Conservation (phyloP, 1,140 invertebrate genomes). For the Bombus vancouverensis region DNA sequence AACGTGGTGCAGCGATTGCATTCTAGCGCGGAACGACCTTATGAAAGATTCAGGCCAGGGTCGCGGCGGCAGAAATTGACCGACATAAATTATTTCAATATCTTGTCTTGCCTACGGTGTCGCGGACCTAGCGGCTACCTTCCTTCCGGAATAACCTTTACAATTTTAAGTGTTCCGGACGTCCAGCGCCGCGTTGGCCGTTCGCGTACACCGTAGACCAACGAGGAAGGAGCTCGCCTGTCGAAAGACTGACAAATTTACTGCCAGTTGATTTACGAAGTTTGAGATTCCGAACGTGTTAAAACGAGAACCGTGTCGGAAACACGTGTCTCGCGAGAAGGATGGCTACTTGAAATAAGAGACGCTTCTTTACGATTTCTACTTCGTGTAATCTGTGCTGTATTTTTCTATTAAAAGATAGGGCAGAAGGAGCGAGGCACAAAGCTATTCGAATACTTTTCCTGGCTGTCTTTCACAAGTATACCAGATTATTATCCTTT, state of each 20-base stretch:
- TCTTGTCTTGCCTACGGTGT: constrained; percentile 33
- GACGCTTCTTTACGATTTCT: too few relatives aligned
- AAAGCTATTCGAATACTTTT: too few relatives aligned
- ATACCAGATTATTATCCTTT: too few relatives aligned
- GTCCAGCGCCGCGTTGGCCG: neutral
- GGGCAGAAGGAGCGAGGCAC: too few relatives aligned
- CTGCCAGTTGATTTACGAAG: neutral
- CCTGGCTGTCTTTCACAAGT: fast-evolving
- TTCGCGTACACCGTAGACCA: neutral
- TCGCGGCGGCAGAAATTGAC: constrained; percentile 64
- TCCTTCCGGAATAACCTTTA: constrained; percentile 49
- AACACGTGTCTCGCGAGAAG: too few relatives aligned
- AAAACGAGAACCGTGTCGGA: too few relatives aligned
- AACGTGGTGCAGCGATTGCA: constrained; percentile 65
- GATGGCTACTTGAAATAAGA: too few relatives aligned
- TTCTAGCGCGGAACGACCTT: constrained; percentile 63
- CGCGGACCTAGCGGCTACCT: neutral
- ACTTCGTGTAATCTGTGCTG: too few relatives aligned
- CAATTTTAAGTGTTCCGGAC: constrained; percentile 52
- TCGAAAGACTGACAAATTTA: neutral
- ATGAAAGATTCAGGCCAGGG: constrained; percentile 65
- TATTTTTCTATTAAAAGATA: too few relatives aligned
- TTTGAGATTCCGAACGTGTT: too few relatives aligned
- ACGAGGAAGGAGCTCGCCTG: neutral
- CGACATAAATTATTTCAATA: constrained; percentile 69